These are phyloP conservation scores for Muscidifurax raptorellus DNA, from an alignment of 1,140 invertebrate species.

Conservation along the genomic window DNA sequence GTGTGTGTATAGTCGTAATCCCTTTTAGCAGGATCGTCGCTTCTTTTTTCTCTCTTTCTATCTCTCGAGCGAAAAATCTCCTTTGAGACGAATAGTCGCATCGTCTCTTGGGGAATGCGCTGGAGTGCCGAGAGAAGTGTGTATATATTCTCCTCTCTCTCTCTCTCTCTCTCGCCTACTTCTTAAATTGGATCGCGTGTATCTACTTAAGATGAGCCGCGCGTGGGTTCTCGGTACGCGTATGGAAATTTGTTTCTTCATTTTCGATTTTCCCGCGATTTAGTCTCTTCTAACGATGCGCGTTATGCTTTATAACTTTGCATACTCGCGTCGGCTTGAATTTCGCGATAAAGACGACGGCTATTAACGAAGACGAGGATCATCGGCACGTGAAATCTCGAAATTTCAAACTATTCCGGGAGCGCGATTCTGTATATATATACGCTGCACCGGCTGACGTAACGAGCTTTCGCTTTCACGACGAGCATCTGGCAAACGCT, in stretches of 20 bases:
- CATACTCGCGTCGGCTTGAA: too few species aligned
- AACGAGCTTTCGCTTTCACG: not conserved
- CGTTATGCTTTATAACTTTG: not conserved
- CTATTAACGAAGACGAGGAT: not conserved
- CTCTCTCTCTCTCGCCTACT: slow-evolving; percentile 29
- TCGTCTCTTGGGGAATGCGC: slow-evolving; percentile 44
- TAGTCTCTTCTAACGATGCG: not conserved
- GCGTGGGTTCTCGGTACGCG: slow-evolving; percentile 30
- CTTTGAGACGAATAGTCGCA: slow-evolving; percentile 50
- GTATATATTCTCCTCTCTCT: not conserved
- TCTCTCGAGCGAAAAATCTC: slow-evolving; percentile 41
- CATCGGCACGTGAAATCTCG: not conserved
- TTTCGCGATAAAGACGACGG: not conserved
- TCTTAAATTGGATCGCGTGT: slow-evolving; percentile 67
- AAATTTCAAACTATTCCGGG: slow-evolving; percentile 1
- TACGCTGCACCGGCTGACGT: not conserved
- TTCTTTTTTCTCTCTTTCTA: slow-evolving; percentile 41
- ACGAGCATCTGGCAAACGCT: not conserved
- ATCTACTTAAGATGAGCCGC: slow-evolving; percentile 60
- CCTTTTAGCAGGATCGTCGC: slow-evolving; percentile 55
- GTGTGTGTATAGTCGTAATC: slow-evolving; percentile 55
- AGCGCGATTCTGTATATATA: not conserved
- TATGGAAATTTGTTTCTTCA: slow-evolving; percentile 58
- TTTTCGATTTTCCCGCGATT: slow-evolving; percentile 49
- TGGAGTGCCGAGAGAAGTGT: not conserved